Evolutionary conservation across 1,140 invertebrate genomes (phyloP).

Genomic region (Dinoponera quadriceps): DNA sequence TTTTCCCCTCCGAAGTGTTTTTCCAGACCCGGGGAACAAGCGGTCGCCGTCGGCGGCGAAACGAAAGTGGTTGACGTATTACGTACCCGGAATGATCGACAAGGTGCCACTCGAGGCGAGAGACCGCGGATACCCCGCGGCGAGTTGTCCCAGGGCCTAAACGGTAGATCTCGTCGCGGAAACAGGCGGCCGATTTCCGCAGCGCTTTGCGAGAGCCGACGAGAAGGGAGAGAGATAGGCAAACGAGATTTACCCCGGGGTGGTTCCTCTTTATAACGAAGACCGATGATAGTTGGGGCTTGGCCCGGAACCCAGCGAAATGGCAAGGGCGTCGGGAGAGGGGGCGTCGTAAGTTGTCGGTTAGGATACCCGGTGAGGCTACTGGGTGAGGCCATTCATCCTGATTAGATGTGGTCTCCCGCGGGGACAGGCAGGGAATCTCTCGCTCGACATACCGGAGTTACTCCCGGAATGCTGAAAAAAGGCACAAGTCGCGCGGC

Average conservation of each 20-base stretch:
- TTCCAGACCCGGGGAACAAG: slow-evolving; percentile 25
- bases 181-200: slow-evolving; percentile 54
- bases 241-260: slow-evolving; percentile 76
- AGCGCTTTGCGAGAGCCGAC: slow-evolving; percentile 6
- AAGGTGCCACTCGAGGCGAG: slow-evolving; percentile 64
- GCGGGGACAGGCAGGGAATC: slow-evolving; percentile 74
- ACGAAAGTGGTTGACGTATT: slow-evolving; percentile 66
- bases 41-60: slow-evolving; percentile 19
- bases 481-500: slow-evolving; percentile 45
- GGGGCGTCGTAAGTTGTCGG: slow-evolving; percentile 72
- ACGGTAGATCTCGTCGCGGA: slow-evolving; percentile 34
- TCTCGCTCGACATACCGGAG: slow-evolving; percentile 69
- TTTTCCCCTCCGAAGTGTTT: slow-evolving; percentile 60
- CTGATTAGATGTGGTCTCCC: slow-evolving; percentile 81
- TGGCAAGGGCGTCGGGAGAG: slow-evolving; percentile 39
- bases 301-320: slow-evolving; percentile 64
- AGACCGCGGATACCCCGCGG: slow-evolving; percentile 56
- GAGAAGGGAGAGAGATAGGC: slow-evolving; percentile 59
- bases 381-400: slow-evolving; percentile 79
- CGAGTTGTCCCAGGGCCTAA: slow-evolving; percentile 37
- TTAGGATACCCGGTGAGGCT: slow-evolving; percentile 70
- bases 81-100: slow-evolving; percentile 69
- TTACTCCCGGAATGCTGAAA: slow-evolving; percentile 66
- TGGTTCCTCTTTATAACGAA: slow-evolving; percentile 80
- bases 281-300: slow-evolving; percentile 78